phyloP scores from a whole-genome alignment of 2,113 vertebrate species.

The Chaetura pelagica region DNA sequence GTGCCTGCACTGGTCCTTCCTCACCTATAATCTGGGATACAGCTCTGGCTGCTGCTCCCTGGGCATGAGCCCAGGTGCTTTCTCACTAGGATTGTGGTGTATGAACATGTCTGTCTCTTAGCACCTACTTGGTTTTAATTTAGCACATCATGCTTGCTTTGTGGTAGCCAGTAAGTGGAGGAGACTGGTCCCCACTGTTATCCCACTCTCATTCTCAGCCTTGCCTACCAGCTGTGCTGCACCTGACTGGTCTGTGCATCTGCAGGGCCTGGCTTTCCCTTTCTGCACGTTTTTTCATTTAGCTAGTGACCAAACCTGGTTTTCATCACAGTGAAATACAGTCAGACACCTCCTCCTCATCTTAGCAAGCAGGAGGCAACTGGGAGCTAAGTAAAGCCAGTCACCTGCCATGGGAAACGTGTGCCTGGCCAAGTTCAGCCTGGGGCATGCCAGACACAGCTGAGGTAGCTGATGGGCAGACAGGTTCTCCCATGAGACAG shows the following conservation, averaged over 20 bases:
- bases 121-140: neutral
- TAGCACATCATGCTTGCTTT: neutral
- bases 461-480: neutral
- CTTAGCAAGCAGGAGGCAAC: neutral
- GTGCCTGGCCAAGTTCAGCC: neutral
- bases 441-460: neutral
- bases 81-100: neutral
- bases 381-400: neutral
- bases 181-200: neutral
- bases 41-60: neutral
- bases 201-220: neutral
- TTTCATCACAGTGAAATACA: neutral
- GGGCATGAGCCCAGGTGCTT: neutral
- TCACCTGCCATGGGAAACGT: neutral
- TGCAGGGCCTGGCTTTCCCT: neutral
- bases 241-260: accelerated
- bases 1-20: neutral
- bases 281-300: neutral
- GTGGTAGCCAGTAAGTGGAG: neutral
- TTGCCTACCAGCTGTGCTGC: neutral
- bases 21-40: neutral
- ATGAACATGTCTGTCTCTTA: neutral
- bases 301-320: neutral
- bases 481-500: neutral
- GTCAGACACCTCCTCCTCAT: neutral